Percentiles rank a stretch among this genome's conserved stretches.
phyloP scores from a whole-genome alignment of 2,113 vertebrate species.

The Stigmatopora argus region DNA sequence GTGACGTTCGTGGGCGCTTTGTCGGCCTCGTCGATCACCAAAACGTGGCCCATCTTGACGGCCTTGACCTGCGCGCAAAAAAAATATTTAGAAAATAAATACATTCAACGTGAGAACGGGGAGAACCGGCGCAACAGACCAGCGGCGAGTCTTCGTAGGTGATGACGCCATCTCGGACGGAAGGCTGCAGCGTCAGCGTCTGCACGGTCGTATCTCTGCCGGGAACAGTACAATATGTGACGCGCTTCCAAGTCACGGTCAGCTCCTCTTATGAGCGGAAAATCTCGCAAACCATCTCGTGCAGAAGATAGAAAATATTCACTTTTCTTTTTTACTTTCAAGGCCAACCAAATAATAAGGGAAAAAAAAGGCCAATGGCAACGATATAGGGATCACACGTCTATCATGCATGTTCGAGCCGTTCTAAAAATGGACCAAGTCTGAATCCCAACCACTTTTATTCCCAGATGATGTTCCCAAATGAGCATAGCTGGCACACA shows the following conservation, averaged over 20 bases:
- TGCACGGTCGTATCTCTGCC: constrained; percentile 93
- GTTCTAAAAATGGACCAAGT: background rate
- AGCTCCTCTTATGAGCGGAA: too few species aligned
- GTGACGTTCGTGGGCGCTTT: constrained; percentile 98
- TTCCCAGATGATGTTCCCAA: background rate
- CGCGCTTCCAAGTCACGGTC: too few species aligned
- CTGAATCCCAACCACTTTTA: background rate
- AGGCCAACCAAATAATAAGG: too few species aligned
- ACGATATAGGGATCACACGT: too few species aligned
- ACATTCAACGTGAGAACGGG: background rate
- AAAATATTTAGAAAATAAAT: background rate
- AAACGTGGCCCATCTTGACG: constrained; percentile 83
- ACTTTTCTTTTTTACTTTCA: too few species aligned
- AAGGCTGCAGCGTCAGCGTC: constrained; percentile 91
- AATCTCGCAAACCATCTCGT: too few species aligned
- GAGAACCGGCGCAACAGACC: constrained; percentile 41
- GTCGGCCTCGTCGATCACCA: constrained; percentile 95
- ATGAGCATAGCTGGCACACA: background rate
- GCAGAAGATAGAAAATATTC: too few species aligned
- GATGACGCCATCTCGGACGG: constrained; percentile 88
- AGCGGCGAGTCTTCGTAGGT: constrained; percentile 93
- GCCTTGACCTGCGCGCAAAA: constrained; percentile 82
- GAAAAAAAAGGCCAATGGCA: too few species aligned
- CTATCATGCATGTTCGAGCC: too few species aligned
- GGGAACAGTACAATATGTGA: background rate